Conservation (phyloP, 2,888 invertebrate species). For the Dorcus hopei region DNA sequence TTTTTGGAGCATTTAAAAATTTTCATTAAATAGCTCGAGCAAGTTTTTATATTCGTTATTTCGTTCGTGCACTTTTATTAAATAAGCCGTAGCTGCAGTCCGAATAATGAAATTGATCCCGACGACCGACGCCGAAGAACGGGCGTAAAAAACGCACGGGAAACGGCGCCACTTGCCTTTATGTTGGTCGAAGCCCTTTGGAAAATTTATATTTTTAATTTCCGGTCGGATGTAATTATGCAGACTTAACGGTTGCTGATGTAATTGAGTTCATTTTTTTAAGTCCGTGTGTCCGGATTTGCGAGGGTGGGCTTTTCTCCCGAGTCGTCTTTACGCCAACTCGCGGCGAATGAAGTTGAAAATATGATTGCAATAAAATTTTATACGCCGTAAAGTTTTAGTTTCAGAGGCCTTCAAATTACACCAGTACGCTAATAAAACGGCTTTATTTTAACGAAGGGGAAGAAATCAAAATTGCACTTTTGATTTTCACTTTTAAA, state of each 20-base stretch:
- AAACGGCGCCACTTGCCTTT: conserved; percentile 2
- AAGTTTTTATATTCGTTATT: too few relatives aligned
- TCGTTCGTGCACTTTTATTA: too few relatives aligned
- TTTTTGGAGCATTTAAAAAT: too few relatives aligned
- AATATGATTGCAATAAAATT: conserved; percentile 22
- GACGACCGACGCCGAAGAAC: too few relatives aligned
- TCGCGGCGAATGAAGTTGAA: conserved; percentile 12
- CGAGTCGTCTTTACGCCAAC: background rate
- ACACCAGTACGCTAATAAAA: conserved; percentile 27
- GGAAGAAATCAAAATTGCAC: conserved; percentile 2
- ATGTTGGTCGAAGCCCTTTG: background rate
- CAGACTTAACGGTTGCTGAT: conserved; percentile 2
- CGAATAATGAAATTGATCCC: too few relatives aligned
- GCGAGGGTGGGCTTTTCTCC: background rate
- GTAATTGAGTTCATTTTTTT: conserved; percentile 5
- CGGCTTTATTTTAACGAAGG: conserved; percentile 29
- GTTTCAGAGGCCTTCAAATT: conserved; percentile 23
- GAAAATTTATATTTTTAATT: conserved; percentile 26
- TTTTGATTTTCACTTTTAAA: conserved; percentile 3
- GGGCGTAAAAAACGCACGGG: background rate
- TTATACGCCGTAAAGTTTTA: conserved; percentile 22
- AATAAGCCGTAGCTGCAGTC: too few relatives aligned
- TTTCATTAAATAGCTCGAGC: too few relatives aligned
- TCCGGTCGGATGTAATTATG: conserved; percentile 19
- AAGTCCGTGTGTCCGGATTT: too few relatives aligned